Evolutionary conservation across 1,140 invertebrate species (phyloP).

Genomic region (Solenopsis fugax): DNA sequence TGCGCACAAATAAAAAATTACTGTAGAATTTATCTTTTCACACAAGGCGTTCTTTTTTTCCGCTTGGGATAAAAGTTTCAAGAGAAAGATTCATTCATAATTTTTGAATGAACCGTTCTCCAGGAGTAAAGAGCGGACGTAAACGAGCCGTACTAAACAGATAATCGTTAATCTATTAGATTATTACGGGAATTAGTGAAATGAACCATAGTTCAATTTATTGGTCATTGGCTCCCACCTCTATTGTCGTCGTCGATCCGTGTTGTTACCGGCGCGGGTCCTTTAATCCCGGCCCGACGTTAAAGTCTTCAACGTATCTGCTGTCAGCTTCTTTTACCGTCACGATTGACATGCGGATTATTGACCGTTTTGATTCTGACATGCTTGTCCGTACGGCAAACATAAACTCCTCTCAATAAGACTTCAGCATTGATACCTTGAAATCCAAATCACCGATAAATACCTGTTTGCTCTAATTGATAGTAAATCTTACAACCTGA

Average conservation of each 20-base stretch:
- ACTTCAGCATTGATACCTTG: constrained; percentile 76
- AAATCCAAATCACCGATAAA: constrained; percentile 38
- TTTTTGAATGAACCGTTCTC: constrained; percentile 55
- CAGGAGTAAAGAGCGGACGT: constrained; percentile 54
- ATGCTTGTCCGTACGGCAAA: not conserved
- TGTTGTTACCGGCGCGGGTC: constrained; percentile 75
- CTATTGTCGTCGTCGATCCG: constrained; percentile 76
- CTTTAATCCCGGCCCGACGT: constrained; percentile 79
- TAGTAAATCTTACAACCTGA: constrained; percentile 67
- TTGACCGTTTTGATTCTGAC: constrained; percentile 38
- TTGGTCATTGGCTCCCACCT: constrained; percentile 83
- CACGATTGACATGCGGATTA: constrained; percentile 72
- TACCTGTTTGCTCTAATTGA: constrained; percentile 83
- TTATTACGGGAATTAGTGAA: constrained; percentile 86
- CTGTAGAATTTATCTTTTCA: constrained; percentile 29
- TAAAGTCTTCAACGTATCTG: constrained; percentile 74
- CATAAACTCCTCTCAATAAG: constrained; percentile 15
- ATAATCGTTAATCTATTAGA: constrained; percentile 87
- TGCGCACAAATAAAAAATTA: not conserved
- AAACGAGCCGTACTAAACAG: constrained; percentile 85
- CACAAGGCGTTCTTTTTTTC: constrained; percentile 18
- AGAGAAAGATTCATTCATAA: constrained; percentile 65
- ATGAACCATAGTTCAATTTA: constrained; percentile 86
- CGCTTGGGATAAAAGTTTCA: constrained; percentile 11
- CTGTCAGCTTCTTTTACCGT: constrained; percentile 82